phyloP scores from a whole-genome alignment of 2,113 vertebrate genomes.

The Phyllostomus discolor region DNA sequence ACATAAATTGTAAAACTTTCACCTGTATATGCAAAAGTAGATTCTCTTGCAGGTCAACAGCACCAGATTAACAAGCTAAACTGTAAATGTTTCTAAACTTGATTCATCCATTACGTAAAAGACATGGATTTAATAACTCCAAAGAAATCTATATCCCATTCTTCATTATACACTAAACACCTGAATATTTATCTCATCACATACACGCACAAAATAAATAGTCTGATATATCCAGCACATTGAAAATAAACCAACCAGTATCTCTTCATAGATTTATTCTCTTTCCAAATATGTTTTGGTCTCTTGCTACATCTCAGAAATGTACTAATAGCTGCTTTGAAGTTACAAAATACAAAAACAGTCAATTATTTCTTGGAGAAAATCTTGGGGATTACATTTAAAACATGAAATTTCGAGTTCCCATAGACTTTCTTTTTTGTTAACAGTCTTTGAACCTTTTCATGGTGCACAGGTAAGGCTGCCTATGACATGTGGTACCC shows the following conservation, averaged over 20 bases:
- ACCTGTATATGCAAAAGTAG: slow-evolving; percentile 78
- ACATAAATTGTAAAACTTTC: slow-evolving; percentile 81
- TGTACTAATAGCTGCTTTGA: slow-evolving; percentile 78
- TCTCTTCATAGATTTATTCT: slow-evolving; percentile 83
- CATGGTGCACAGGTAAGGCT: slow-evolving; percentile 78
- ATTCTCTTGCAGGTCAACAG: slow-evolving; percentile 77
- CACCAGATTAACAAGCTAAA: slow-evolving; percentile 79
- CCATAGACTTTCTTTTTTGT: slow-evolving; percentile 65
- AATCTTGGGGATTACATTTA: slow-evolving; percentile 80
- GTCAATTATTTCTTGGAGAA: slow-evolving; percentile 76
- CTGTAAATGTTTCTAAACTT: slow-evolving; percentile 70
- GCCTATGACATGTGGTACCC: slow-evolving; percentile 79
- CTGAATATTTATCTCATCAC: slow-evolving; percentile 77
- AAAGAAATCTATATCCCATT: slow-evolving; percentile 74
- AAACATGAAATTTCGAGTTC: slow-evolving; percentile 81
- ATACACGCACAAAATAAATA: slow-evolving; percentile 85
- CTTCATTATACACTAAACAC: slow-evolving; percentile 77
- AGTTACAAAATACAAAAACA: slow-evolving; percentile 81
- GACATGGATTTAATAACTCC: slow-evolving; percentile 76
- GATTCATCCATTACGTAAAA: slow-evolving; percentile 80
- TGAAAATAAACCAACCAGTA: slow-evolving; percentile 79
- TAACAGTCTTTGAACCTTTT: slow-evolving; percentile 74
- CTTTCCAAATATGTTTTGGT: slow-evolving; percentile 84
- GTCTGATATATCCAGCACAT: slow-evolving; percentile 80
- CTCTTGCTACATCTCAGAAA: slow-evolving; percentile 79